These are phyloP conservation scores for Agrotis ipsilon DNA, from an alignment of 2,888 invertebrate genomes.

Conservation along the genomic window DNA sequence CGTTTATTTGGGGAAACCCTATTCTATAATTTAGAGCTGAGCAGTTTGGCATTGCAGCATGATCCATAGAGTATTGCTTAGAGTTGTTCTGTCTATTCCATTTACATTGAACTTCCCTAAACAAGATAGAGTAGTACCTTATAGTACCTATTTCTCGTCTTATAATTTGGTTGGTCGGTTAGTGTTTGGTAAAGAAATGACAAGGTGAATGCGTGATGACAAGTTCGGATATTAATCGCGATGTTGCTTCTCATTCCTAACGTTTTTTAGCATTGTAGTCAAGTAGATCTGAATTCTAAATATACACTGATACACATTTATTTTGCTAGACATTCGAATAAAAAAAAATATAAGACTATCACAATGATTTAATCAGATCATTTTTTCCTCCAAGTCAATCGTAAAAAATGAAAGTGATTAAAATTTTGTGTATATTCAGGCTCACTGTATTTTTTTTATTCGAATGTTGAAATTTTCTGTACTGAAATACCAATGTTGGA, in stretches of 20 bases:
- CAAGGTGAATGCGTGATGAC: slow-evolving; percentile 29
- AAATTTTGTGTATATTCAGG: background rate
- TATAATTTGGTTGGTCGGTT: slow-evolving; percentile 49
- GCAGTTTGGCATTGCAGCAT: too few species aligned
- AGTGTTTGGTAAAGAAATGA: slow-evolving; percentile 43
- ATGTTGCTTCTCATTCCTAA: slow-evolving; percentile 63
- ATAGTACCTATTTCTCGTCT: slow-evolving; percentile 1
- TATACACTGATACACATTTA: slow-evolving; percentile 3
- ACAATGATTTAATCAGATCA: background rate
- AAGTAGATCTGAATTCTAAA: slow-evolving; percentile 46
- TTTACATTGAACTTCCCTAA: background rate
- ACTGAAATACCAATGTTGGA: slow-evolving; percentile 30
- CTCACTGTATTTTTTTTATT: slow-evolving; percentile 17
- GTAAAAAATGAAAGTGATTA: background rate
- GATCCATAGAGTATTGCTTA: too few species aligned
- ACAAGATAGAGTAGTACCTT: slow-evolving; percentile 17
- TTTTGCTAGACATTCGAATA: background rate
- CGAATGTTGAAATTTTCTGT: slow-evolving; percentile 3
- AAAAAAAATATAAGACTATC: slow-evolving; percentile 6
- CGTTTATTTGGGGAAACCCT: too few species aligned
- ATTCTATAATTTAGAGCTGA: too few species aligned
- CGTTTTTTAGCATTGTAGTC: slow-evolving; percentile 64
- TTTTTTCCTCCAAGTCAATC: background rate
- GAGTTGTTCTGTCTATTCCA: background rate
- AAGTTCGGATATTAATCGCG: slow-evolving; percentile 60